Base-by-base conservation (phyloP, 2,797 vertebrate genomes). In the Percopsis omiscomaycus region DNA sequence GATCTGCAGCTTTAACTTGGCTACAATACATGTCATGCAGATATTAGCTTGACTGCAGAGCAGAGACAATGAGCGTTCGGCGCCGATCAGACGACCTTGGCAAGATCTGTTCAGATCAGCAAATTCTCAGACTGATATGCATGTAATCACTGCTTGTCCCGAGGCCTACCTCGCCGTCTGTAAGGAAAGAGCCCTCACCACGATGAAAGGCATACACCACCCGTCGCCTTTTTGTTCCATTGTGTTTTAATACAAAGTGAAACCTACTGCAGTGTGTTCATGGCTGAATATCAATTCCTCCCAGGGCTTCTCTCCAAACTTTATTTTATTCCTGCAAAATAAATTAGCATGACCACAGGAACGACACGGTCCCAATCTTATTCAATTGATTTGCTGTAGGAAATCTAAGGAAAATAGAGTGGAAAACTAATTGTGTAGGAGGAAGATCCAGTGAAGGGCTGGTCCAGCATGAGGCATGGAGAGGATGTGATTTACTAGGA, bases 21-120 rank as follows among this genome's bases (percentile, higher is more conserved):
- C 22, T 37, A 37, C 32, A 55, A 69, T 64, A 69, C 77, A 57
- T 71, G 78, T 72, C 86, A 75, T 67, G 76, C 49, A 50, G 71
- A 81, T 76, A 71, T 82, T 65, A 62, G 73, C 77, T 47, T 79
- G 63, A 64, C 69, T 70, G 72, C 57, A 65, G 71, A 77, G 73
- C 53, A 68, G 72, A 83, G 73, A 65, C 67, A 73, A 71, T 73
- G 55, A 5, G 61, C 50, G 66, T 63, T 63, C 42, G 29, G 3
- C 67, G 61, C 65, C 73, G 73, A 85, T 82, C 51, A 2, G 75
- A 81, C 86, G 84, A 90, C 88, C 85, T 89, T 89, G 83, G 71
- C 13, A 0, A 79, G 69, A 86, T 86, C 68, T 72, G 73, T 74
- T 78, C 78, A 67, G 83, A 81, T 88, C 82, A 83, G 83, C 79